Evolutionary conservation across 2,888 invertebrate genomes (phyloP), one percentile per base, ranked within the genome.

Genomic region (Drosophila borealis): DNA sequence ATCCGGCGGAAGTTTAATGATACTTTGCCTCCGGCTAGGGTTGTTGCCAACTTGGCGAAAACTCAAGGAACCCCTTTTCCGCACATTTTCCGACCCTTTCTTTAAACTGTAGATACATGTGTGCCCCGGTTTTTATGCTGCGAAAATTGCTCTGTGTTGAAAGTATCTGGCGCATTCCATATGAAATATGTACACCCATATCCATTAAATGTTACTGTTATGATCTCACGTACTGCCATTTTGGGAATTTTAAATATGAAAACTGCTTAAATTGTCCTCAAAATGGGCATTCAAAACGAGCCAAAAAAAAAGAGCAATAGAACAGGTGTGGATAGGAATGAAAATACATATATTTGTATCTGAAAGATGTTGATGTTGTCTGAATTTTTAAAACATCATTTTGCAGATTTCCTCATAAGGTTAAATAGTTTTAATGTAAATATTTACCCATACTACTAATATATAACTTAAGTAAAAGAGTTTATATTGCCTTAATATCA

Each of bases 181-280:
- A 70, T 78, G 78, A 81, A 69, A 69, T 70, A 74, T 71, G 51
- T 68, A 63, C 72, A 51, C 57, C 48, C 71, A 78, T 74, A 70
- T 56, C 67, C 87, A 90, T 89, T 90, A 89, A 90, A 76, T 68
- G 74, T 90, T 77, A 89, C 88, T 84, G 76, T 90, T 89, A 89
- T 87, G 78, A 67, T 80, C 74, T 54, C 89, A 89, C 89, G 89
- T 90, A 89, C 75, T 74, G 65, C 82, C 89, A 89, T 88, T 89
- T 90, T 76, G 88, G 90, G 89, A 89, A 81, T 89, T 90, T 89
- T 78, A 87, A 90, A 87, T 87, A 82, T 78, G 77, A 74, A 78
- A 87, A 88, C 78, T 74, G 76, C 82, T 78, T 76, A 74, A 89
- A 88, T 80, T 87, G 81, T 84, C 81, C 87, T 66, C 78, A 75